These are phyloP conservation scores for Prochilodus magdalenae DNA, from an alignment of 2,113 vertebrate species.

Conservation along the genomic window DNA sequence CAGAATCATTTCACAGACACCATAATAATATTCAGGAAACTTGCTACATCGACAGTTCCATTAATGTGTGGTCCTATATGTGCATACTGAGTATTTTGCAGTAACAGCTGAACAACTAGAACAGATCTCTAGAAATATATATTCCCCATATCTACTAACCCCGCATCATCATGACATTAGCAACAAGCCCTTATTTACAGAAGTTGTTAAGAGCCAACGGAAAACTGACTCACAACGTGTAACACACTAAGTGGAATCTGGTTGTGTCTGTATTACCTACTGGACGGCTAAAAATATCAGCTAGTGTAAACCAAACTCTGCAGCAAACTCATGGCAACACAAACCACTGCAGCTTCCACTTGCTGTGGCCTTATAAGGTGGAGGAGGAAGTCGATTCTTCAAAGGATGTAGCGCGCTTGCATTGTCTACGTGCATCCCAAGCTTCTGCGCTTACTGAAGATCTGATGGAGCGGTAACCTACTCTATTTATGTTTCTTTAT, in stretches of 20 bases:
- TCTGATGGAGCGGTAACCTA: slow-evolving; percentile 4
- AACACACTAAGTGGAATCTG: not conserved
- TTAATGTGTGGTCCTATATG: not conserved
- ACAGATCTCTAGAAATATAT: not conserved
- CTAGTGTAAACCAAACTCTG: slow-evolving; percentile 12
- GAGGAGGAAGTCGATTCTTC: slow-evolving; percentile 4
- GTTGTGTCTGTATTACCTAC: not conserved
- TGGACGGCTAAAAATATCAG: not conserved
- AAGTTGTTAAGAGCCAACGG: not conserved
- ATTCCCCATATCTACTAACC: not conserved
- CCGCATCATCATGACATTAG: not conserved
- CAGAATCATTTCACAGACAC: too few relatives aligned
- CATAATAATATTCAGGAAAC: too few relatives aligned
- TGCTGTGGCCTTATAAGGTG: slow-evolving; percentile 33
- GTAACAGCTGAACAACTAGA: too few relatives aligned
- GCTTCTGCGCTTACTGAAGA: not conserved
- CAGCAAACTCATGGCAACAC: not conserved
- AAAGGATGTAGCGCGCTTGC: not conserved
- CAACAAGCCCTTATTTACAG: not conserved
- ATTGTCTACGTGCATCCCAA: not conserved
- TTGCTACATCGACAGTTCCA: too few relatives aligned
- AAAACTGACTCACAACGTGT: not conserved
- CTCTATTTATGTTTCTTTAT: not conserved
- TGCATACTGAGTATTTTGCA: too few relatives aligned
- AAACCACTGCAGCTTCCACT: slow-evolving; percentile 1